phyloP scores from a whole-genome alignment of 2,888 invertebrate genomes.

The Drosophila subquinaria region DNA sequence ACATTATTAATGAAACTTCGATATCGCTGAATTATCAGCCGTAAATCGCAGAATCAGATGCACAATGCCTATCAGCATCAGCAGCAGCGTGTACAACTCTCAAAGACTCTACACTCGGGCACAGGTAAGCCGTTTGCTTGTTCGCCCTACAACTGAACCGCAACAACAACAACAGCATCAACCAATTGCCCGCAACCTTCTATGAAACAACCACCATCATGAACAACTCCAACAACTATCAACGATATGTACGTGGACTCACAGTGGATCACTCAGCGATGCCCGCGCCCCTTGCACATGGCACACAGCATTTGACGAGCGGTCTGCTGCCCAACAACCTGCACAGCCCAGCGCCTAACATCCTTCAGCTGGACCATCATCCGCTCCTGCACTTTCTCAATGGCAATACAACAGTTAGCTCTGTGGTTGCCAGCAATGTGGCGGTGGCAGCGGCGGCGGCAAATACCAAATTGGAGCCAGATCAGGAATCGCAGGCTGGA shows the following conservation, averaged over 20 bases:
- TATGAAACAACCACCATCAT: conserved; percentile 53
- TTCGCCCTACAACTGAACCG: conserved; percentile 83
- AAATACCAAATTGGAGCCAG: conserved; percentile 66
- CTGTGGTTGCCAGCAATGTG: conserved; percentile 73
- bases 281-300: conserved; percentile 67
- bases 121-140: conserved; percentile 83
- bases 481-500: conserved; percentile 60
- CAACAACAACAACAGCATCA: conserved; percentile 37
- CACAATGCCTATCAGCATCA: conserved; percentile 75
- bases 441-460: conserved; percentile 57
- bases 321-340: conserved; percentile 71
- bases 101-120: conserved; percentile 83
- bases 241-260: conserved; percentile 38
- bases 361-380: conserved; percentile 82
- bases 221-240: conserved; percentile 35
- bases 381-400: conserved; percentile 83
- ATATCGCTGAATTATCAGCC: conserved; percentile 82
- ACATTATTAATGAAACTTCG: too few relatives aligned
- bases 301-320: conserved; percentile 68
- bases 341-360: conserved; percentile 71
- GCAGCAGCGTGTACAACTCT: conserved; percentile 80
- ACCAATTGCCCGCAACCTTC: conserved; percentile 42
- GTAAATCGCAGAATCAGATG: conserved; percentile 77
- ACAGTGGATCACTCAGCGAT: conserved; percentile 72
- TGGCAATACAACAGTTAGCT: conserved; percentile 83